Base-by-base conservation (phyloP, 1,140 invertebrate genomes). In the Scylla paramamosain region DNA sequence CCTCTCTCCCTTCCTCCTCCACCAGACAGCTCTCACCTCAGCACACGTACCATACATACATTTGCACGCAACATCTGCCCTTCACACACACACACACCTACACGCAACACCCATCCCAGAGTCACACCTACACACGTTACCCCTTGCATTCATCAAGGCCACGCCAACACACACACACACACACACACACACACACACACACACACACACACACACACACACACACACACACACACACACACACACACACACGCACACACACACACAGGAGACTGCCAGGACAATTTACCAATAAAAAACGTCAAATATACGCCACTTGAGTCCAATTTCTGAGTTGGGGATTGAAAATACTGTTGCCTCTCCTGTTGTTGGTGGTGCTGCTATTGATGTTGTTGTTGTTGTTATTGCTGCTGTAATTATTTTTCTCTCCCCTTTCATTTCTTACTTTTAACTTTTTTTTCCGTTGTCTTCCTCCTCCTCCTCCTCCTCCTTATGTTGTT, bases 181-280 rank as follows among this genome's bases (percentile, higher is more conserved):
- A 67, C 59, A 67, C 59, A 67, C 59, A 67, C 59, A 67, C 59
- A 67, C 59, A 67, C 59, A 67, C 59, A 67, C 59, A 67, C 59
- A 67, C 59, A 67, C 59, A 67, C 59, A 67, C 59, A 67, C 59
- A 67, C 59, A 67, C 59, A 67, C 59, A 67, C 59, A 67, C 59
- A 67, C 59, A 67, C 59, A 67, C 59, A 67, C 59, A 67, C 59
- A 67, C 59, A 67, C 59, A 67, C 59, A 67, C 59, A 67, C 59
- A 67, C 59, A 67, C 59, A 67, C 59, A 67, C 59, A 67, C 59
- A 67, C 59, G 20, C 59, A 67, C 59, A 67, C 59, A 67, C 59
- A 77, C 67, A 77, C 67, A 77, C 67, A 77, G 0, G 20, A 12
- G 52, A 59, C 52, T 59, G 52, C 16, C 52, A 59, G 2, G 16